Conservation (phyloP, 2,797 vertebrate species). For the Miichthys miiuy region DNA sequence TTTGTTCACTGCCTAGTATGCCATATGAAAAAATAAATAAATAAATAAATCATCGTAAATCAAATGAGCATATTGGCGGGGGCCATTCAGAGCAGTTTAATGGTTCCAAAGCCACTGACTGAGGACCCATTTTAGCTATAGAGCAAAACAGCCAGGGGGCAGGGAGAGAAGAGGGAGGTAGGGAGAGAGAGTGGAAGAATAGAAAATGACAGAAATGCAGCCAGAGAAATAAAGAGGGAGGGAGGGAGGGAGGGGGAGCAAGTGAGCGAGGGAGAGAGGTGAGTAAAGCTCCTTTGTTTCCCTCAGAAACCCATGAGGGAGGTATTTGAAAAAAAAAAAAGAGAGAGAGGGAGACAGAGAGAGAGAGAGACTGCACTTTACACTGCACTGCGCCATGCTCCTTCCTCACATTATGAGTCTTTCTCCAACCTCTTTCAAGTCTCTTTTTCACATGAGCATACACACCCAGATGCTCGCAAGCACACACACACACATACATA, state of each 20-base stretch:
- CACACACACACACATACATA: slow-evolving; percentile 33
- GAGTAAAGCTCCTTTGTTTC: slow-evolving; percentile 76
- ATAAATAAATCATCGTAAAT: slow-evolving; percentile 36
- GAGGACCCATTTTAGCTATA: slow-evolving; percentile 62
- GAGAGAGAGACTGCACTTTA: slow-evolving; percentile 65
- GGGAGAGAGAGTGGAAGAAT: slow-evolving; percentile 39
- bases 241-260: background rate
- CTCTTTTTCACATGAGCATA: slow-evolving; percentile 57
- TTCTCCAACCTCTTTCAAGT: slow-evolving; percentile 71
- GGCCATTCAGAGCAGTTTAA: slow-evolving; percentile 49
- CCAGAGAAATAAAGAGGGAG: slow-evolving; percentile 40
- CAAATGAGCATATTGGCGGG: slow-evolving; percentile 54
- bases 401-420: slow-evolving; percentile 72
- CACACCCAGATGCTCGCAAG: slow-evolving; percentile 60
- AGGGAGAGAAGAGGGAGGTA: slow-evolving; percentile 9
- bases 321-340: slow-evolving; percentile 60
- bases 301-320: slow-evolving; percentile 68
- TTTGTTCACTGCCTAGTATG: slow-evolving; percentile 10
- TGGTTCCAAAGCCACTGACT: slow-evolving; percentile 62
- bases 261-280: slow-evolving; percentile 57
- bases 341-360: slow-evolving; percentile 41
- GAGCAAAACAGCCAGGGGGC: slow-evolving; percentile 53
- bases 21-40: background rate
- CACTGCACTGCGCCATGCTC: slow-evolving; percentile 83
- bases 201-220: slow-evolving; percentile 59